Evolutionary conservation across 2,797 vertebrate species (phyloP).

Genomic region (Enteromius unitaeniatus): DNA sequence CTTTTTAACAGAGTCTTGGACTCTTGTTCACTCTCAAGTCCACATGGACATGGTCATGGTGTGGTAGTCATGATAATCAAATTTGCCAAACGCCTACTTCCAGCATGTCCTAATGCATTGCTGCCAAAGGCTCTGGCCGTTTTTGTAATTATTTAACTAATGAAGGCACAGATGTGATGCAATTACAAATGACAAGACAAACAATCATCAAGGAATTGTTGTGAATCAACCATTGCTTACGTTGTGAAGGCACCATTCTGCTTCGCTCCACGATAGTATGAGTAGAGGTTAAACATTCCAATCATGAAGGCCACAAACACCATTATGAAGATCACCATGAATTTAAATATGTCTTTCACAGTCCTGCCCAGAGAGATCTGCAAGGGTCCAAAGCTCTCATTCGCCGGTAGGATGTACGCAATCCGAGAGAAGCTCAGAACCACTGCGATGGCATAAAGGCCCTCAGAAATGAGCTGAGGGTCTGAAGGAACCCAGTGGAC

Average conservation of each 20-base stretch:
- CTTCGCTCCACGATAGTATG: conserved; percentile 94
- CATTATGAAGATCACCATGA: conserved; percentile 98
- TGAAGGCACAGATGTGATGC: not conserved
- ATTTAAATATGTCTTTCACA: conserved; percentile 97
- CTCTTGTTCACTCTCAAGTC: conserved; percentile 36
- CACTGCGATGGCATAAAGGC: conserved; percentile 93
- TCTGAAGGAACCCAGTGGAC: conserved; percentile 93
- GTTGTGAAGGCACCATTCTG: conserved; percentile 95
- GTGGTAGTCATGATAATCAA: conserved; percentile 31
- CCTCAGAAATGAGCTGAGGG: conserved; percentile 96
- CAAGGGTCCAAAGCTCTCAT: conserved; percentile 95
- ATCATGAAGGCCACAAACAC: conserved; percentile 99
- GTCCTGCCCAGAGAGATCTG: conserved; percentile 96
- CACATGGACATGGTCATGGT: conserved; percentile 35
- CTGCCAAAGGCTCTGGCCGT: conserved; percentile 36
- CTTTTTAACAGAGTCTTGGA: conserved; percentile 16
- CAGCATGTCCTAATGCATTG: conserved; percentile 36
- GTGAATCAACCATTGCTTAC: conserved; percentile 77
- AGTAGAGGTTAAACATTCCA: conserved; percentile 98
- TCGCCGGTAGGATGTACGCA: conserved; percentile 95
- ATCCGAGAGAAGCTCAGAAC: conserved; percentile 96
- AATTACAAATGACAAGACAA: conserved; percentile 20
- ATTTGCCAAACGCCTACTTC: conserved; percentile 59
- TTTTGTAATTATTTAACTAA: conserved; percentile 17
- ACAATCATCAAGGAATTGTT: conserved; percentile 12